A percentile compares a stretch with the other conserved stretches of the same genome.
phyloP scores from a whole-genome alignment of 2,113 vertebrate species.

The Spermophilus dauricus region DNA sequence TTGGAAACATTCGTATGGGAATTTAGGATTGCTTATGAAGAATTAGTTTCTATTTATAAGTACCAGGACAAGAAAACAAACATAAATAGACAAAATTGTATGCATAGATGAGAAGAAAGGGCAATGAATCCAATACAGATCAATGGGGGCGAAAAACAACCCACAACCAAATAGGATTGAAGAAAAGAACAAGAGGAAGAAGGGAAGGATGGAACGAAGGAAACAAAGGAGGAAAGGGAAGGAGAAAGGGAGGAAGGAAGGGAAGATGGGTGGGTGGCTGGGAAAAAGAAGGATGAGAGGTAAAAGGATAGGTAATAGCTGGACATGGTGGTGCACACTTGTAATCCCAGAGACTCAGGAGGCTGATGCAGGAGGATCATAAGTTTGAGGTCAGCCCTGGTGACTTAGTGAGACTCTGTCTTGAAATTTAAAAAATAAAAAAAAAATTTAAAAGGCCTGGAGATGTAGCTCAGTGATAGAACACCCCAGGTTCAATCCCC shows the following conservation, averaged over 20 bases:
- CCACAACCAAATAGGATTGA: background rate
- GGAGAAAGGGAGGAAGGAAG: accelerated
- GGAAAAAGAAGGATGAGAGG: too few relatives aligned
- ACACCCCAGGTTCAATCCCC: too few relatives aligned
- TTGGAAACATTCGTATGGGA: constrained; percentile 32
- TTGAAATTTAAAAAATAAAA: too few relatives aligned
- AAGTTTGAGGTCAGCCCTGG: too few relatives aligned
- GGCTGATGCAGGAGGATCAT: too few relatives aligned
- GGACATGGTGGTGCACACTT: too few relatives aligned
- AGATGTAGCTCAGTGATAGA: too few relatives aligned
- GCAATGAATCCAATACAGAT: background rate
- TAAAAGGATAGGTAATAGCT: too few relatives aligned
- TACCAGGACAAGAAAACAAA: background rate
- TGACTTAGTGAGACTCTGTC: too few relatives aligned
- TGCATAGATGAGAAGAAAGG: accelerated
- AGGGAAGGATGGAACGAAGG: accelerated
- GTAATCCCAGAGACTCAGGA: too few relatives aligned
- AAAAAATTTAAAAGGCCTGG: background rate
- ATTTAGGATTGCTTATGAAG: constrained; percentile 9
- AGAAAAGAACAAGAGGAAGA: too few relatives aligned
- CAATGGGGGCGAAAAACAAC: background rate
- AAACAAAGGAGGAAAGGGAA: background rate
- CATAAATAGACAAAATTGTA: background rate
- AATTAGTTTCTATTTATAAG: background rate
- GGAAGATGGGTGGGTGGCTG: accelerated